A percentile compares a stretch with the other conserved stretches of the same genome.
Conservation (phyloP, 2,888 invertebrate species). For the Ommatoiulus sabulosus region DNA sequence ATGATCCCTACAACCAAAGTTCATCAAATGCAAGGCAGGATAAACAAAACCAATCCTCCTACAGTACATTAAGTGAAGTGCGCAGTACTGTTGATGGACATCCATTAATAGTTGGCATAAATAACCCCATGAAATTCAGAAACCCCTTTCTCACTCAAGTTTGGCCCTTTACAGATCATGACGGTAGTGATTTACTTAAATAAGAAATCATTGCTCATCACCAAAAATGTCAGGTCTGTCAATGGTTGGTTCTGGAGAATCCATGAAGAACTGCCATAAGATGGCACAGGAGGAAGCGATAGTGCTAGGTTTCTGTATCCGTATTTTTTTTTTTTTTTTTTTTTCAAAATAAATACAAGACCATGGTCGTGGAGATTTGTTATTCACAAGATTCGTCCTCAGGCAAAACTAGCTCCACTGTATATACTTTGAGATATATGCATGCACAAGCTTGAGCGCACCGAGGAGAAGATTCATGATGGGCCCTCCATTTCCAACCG, state of each 20-base stretch:
- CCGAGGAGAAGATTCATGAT: neutral
- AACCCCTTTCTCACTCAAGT: too few relatives aligned
- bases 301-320: neutral
- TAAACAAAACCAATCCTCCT: too few relatives aligned
- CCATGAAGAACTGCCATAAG: neutral
- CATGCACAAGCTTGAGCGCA: neutral
- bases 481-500: neutral
- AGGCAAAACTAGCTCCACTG: neutral
- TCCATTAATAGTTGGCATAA: too few relatives aligned
- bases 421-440: neutral
- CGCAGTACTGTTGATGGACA: too few relatives aligned
- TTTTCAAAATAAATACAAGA: neutral
- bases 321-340: neutral
- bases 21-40: too few relatives aligned
- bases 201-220: too few relatives aligned
- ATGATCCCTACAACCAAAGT: too few relatives aligned
- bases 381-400: constrained; percentile 30
- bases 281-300: neutral
- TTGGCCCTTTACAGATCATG: too few relatives aligned
- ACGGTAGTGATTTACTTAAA: too few relatives aligned
- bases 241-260: neutral
- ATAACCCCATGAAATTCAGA: too few relatives aligned
- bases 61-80: too few relatives aligned
- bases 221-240: neutral
- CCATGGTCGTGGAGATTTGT: neutral